A percentile compares a stretch with the other conserved stretches of the same genome.
These are phyloP conservation scores for Dinocampus coccinellae DNA, from an alignment of 2,888 invertebrate species.

Conservation along the genomic window DNA sequence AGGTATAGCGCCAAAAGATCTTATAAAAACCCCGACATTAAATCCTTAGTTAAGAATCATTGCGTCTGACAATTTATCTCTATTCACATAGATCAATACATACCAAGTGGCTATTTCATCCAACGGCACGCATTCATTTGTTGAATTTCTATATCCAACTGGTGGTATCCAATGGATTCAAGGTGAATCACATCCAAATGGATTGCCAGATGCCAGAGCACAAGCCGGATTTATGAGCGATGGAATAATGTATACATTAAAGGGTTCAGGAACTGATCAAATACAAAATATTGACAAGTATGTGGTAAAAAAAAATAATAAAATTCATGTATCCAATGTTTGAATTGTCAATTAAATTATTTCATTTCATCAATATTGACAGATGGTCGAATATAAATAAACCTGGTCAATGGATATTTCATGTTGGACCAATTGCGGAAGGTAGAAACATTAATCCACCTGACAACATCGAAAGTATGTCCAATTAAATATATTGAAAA, in stretches of 20 bases:
- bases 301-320: conserved; percentile 46
- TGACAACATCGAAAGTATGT: conserved; percentile 69
- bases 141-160: conserved; percentile 88
- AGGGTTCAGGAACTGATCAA: conserved; percentile 93
- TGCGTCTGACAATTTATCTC: not conserved
- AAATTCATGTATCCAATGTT: not conserved
- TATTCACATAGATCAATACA: conserved; percentile 79
- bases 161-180: conserved; percentile 94
- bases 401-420: conserved; percentile 89
- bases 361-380: conserved; percentile 62
- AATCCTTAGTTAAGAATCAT: not conserved
- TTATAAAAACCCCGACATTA: not conserved
- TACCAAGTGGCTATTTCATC: conserved; percentile 81
- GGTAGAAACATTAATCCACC: conserved; percentile 78
- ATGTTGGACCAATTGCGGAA: conserved; percentile 79
- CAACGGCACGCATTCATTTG: conserved; percentile 84
- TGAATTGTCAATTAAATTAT: not conserved
- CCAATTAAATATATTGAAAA: not conserved
- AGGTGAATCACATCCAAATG: conserved; percentile 81
- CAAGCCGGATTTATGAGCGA: conserved; percentile 94
- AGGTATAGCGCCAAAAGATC: conserved; percentile 63
- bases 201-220: conserved; percentile 88
- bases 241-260: conserved; percentile 80
- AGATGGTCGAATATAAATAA: conserved; percentile 90
- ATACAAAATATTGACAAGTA: conserved; percentile 85